Percentiles rank a stretch among this genome's conserved stretches.
Conservation (phyloP, 2,797 vertebrate genomes). For the Falco biarmicus region DNA sequence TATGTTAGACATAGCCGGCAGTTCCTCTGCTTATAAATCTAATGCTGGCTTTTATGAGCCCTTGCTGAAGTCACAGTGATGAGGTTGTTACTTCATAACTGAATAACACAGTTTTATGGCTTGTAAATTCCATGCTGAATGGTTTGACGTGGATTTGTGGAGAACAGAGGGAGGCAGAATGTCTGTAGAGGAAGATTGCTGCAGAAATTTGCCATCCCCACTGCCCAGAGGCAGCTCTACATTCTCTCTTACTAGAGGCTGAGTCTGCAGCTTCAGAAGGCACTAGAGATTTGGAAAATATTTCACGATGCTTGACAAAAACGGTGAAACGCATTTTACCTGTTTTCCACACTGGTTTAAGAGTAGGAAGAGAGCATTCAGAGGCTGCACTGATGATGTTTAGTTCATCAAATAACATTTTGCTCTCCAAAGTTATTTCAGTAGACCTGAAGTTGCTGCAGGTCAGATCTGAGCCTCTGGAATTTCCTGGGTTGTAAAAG, state of each 20-base stretch:
- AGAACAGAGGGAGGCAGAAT: background rate
- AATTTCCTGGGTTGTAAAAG: background rate
- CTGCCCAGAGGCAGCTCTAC: background rate
- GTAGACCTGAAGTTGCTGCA: background rate
- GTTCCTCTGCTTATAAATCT: conserved; percentile 16
- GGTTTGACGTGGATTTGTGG: background rate
- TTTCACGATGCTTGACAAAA: background rate
- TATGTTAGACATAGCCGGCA: background rate
- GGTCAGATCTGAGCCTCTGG: background rate
- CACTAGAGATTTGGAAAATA: background rate
- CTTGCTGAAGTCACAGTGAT: conserved; percentile 48
- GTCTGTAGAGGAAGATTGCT: background rate
- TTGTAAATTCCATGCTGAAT: conserved; percentile 32
- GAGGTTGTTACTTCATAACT: conserved; percentile 55
- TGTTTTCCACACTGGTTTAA: background rate
- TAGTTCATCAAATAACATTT: background rate
- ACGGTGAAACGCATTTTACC: background rate
- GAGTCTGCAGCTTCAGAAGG: background rate
- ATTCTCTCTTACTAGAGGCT: background rate
- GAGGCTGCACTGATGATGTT: background rate
- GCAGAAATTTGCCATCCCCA: background rate
- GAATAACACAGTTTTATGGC: conserved; percentile 44
- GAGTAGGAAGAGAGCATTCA: background rate
- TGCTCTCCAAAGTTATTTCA: background rate
- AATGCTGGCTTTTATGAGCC: conserved; percentile 8